Evolutionary conservation across 1,140 invertebrate genomes (phyloP), one percentile per base, ranked within the genome.

Genomic region (Rhizoglyphus robini): DNA sequence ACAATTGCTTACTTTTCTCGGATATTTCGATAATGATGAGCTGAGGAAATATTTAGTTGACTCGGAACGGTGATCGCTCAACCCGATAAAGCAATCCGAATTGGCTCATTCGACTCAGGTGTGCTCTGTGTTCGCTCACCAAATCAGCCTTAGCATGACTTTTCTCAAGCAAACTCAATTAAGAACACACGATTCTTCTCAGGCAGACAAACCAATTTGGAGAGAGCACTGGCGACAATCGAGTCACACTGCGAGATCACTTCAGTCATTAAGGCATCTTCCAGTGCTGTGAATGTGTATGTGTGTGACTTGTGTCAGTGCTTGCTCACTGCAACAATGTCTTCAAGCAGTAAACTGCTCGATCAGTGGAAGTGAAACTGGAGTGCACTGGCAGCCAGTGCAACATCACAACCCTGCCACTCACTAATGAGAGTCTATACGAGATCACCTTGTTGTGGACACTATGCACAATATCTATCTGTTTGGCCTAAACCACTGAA

Each of bases 1-100:
- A 54, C 23, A 54, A 54, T 54, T 54, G 51, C 51, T 11, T 54
- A 8, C 20, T 20, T 5, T 32, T 54, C 51, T 54, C 51, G 8
- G 31, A 8, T 54, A 11, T 54, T 8, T 54, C 51, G 51, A 54
- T 54, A 54, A 54, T 54, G 51, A 54, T 54, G 51, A 54, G 51
- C 8, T 54, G 51, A 54, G 20, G 15, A 54, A 8, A 32, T 11
- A 23, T 11, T 15, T 32, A 32, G 31, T 11, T 27, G 51, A 54
- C 8, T 32, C 20, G 15, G 20, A 25, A 54, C 51, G 20, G 51
- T 54, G 51, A 54, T 54, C 51, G 51, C 20, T 54, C 51, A 54
- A 54, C 8, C 51, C 51, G 51, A 54, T 54, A 54, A 54, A 54
- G 51, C 20, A 5, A 32, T 8, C 23, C 23, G 8, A 5, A 23